A percentile compares a stretch with the other conserved stretches of the same genome.
Evolutionary conservation across 2,113 vertebrate genomes (phyloP).

Genomic region (Microcebus ravelobensis): DNA sequence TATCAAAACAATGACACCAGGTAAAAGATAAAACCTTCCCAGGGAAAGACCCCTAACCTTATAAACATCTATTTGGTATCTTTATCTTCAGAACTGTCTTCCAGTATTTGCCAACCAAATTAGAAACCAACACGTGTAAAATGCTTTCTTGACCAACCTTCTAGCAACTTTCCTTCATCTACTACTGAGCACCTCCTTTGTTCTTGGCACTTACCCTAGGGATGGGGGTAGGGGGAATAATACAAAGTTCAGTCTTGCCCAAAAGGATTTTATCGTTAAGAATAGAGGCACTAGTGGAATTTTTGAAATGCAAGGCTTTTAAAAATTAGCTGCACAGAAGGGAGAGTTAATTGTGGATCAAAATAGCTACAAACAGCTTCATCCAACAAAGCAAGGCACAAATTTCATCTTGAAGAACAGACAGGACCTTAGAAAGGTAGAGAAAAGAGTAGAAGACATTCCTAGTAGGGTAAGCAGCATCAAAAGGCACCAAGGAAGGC

Average conservation of each 20-base stretch:
- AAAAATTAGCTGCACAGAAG: background rate
- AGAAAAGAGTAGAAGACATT: background rate
- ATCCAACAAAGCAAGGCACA: background rate
- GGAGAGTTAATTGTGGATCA: background rate
- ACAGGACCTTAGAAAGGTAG: background rate
- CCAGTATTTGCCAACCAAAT: background rate
- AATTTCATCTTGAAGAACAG: background rate
- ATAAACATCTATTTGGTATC: background rate
- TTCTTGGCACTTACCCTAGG: background rate
- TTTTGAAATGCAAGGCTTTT: slow-evolving; percentile 22
- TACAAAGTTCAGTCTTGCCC: background rate
- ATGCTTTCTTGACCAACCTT: background rate
- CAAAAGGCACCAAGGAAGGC: background rate
- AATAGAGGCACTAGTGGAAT: background rate
- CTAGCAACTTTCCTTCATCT: background rate
- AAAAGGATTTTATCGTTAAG: background rate
- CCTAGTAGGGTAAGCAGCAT: background rate
- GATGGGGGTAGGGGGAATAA: background rate
- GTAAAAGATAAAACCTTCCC: slow-evolving; percentile 11
- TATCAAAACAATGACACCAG: slow-evolving; percentile 43
- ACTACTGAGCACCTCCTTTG: background rate
- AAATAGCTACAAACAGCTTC: background rate
- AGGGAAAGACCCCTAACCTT: background rate
- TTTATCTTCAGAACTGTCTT: slow-evolving; percentile 7
- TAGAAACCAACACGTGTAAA: background rate